Evolutionary conservation across 2,888 invertebrate genomes (phyloP), one percentile per base, ranked within the genome.

Genomic region (Trachelus stipa): DNA sequence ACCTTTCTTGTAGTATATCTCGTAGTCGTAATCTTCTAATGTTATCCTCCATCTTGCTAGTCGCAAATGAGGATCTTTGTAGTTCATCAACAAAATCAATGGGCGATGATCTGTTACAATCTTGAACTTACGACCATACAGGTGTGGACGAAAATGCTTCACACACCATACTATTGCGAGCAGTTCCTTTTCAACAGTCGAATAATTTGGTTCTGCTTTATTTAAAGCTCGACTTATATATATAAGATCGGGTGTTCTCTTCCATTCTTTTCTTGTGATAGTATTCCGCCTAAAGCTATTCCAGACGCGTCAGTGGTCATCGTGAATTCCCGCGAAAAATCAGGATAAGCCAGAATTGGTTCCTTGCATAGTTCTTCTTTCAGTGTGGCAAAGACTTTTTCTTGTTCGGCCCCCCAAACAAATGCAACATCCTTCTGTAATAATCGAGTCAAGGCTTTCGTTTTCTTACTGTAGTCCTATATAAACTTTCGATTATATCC

Each of bases 221-320:
- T 79, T 80, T 34, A 83, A 74, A 12, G 86, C 86, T 37, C 88
- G 76, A 34, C 85, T 86, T n/a, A n/a, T 6, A 88, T 87, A 76
- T 86, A 90, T 12, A 87, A 86, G 23, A 90, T 83, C 12, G 89
- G 89, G 30, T 85, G 79, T 69, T 91, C 90, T 74, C 87, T 83
- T 4, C 86, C 87, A 76, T 87, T 84, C 3, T 84, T 83, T 0
- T 83, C 83, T 81, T 91, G 90, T 1, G 88, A 85, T 3, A 89
- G 76, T 11, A 90, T 85, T 34, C 86, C 83, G 30, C 85, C 88
- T 73, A 87, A 82, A 15, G 85, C 88, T 75, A 80, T 83, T 71
- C 85, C 86, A 71, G 83, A 86, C n/a, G 86, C 90, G 79, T 85
- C 90, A 37, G 85, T 90, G 34, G 85, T 86, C 74, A 86, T 78